Evolutionary conservation across 2,888 invertebrate species (phyloP).

Genomic region (Drosophila falleni): DNA sequence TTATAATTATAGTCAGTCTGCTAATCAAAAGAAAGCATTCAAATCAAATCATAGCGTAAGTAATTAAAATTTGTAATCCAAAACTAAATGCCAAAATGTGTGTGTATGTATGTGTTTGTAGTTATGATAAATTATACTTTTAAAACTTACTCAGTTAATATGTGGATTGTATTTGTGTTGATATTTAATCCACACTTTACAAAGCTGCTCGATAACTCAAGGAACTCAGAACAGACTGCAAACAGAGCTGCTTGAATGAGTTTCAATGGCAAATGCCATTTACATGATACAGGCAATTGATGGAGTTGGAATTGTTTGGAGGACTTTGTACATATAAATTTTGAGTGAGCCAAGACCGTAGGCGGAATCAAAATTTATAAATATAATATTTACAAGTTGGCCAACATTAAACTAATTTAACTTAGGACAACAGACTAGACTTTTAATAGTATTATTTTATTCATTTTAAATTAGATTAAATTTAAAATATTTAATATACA

Average conservation of each 20-base stretch:
- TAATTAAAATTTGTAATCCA: slow-evolving; percentile 15
- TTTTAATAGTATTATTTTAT: neutral
- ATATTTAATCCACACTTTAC: slow-evolving; percentile 46
- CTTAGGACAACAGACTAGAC: neutral
- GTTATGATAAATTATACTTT: slow-evolving; percentile 25
- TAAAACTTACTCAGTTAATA: slow-evolving; percentile 67
- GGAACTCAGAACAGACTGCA: slow-evolving; percentile 52
- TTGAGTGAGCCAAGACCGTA: slow-evolving; percentile 7
- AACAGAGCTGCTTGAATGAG: slow-evolving; percentile 48
- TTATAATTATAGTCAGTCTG: neutral
- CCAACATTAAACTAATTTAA: neutral
- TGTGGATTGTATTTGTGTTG: slow-evolving; percentile 45
- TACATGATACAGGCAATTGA: slow-evolving; percentile 33
- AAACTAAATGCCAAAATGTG: slow-evolving; percentile 21
- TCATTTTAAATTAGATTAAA: too few species aligned
- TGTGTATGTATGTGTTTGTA: slow-evolving; percentile 15
- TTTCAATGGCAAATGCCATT: slow-evolving; percentile 40
- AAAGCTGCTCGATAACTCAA: slow-evolving; percentile 46
- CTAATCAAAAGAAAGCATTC: slow-evolving; percentile 2
- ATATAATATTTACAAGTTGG: slow-evolving; percentile 11
- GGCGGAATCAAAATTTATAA: slow-evolving; percentile 6
- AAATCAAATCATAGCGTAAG: slow-evolving; percentile 18
- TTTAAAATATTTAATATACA: too few species aligned
- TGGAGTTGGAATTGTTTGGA: slow-evolving; percentile 2
- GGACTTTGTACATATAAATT: slow-evolving; percentile 4